Evolutionary conservation across 2,113 vertebrate genomes (phyloP), one percentile per base, ranked within the genome.

Genomic region (Hiodon tergisus): DNA sequence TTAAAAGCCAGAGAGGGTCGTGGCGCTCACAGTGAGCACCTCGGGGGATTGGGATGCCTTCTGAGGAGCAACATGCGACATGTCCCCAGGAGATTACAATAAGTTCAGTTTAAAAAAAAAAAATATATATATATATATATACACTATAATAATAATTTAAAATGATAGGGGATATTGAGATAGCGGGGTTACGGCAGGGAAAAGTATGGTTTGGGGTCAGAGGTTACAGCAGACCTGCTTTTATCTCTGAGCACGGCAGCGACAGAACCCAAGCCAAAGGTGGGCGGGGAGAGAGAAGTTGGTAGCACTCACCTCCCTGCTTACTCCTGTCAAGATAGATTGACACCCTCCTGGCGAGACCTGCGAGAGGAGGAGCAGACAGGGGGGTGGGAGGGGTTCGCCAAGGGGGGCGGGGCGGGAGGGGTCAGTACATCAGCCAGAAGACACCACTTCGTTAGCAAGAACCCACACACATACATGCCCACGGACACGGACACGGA

Each of bases 261-360:
- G 78, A 79, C 55, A 75, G 69, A 78, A 46, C 47, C 58, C 46
- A 16, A 52, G 50, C 68, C 10, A 55, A 71, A 65, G 63, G 3
- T 31, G 46, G 14, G 9, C 14, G n/a, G 52, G 4, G 69, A 50
- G 17, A 59, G 76, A 81, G 76, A 75, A 83, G 8, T 59, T 57
- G 17, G 78, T 50, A 79, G 80, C 88, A 94, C 93, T 95, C 91
- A 95, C 94, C 93, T 92, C 94, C 94, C 91, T 95, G 95, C 76
- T 96, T 95, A 93, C 92, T 94, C 83, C 91, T 91, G 91, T 95
- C 94, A 87, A 94, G 94, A 87, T 92, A 94, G 90, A 95, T 94
- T 83, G 94, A 96, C 87, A 94, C 92, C 87, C 93, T 94, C 85
- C 93, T 88, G 86, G 94, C 89, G 86, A 95, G 91, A 94, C 94